Conservation (phyloP, 2,888 invertebrate genomes). For the Tetranychus piercei region DNA sequence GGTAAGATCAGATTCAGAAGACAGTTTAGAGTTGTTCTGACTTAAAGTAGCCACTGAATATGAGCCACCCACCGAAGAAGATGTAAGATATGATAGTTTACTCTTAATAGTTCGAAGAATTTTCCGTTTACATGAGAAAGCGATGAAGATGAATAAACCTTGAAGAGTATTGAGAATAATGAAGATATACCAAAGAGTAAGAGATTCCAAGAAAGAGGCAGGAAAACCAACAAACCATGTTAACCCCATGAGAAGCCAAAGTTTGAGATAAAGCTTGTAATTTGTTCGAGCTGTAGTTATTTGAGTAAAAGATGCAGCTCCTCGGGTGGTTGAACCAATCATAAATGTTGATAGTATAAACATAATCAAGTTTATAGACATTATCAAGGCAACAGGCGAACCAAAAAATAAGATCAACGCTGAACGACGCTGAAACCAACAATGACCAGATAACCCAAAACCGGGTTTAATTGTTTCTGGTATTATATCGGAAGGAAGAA, state of each 20-base stretch:
- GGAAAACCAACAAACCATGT: conserved; percentile 37
- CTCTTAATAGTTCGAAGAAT: background rate
- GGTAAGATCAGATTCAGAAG: background rate
- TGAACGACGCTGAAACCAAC: conserved; percentile 38
- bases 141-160: conserved; percentile 37
- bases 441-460: conserved; percentile 35
- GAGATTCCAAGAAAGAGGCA: conserved; percentile 34
- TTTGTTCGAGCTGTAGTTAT: conserved; percentile 18
- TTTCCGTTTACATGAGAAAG: conserved; percentile 35
- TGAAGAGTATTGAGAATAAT: conserved; percentile 37
- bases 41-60: background rate
- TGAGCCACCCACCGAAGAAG: background rate
- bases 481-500: background rate
- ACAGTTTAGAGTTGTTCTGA: background rate
- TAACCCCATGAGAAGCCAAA: conserved; percentile 38
- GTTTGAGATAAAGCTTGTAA: conserved; percentile 34
- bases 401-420: conserved; percentile 39
- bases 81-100: background rate
- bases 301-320: conserved; percentile 20
- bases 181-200: conserved; percentile 36
- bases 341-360: conserved; percentile 33
- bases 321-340: conserved; percentile 34
- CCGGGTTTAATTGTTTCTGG: conserved; percentile 32
- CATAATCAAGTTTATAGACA: conserved; percentile 34
- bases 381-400: conserved; percentile 35